phyloP scores from a whole-genome alignment of 2,113 vertebrate species.

The Eretmochelys imbricata region DNA sequence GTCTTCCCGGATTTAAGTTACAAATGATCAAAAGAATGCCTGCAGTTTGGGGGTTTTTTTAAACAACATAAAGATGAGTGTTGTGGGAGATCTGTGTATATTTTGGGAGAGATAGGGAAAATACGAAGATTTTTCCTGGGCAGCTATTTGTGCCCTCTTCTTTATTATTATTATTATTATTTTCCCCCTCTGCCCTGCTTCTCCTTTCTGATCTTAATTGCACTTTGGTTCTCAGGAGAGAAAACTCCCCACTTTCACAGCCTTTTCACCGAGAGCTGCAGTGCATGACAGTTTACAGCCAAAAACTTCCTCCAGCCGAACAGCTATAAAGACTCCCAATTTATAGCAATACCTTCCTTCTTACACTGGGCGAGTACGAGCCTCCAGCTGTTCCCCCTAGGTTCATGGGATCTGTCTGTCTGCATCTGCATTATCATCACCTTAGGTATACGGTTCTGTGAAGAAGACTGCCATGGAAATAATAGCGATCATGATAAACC shows the following conservation, averaged over 20 bases:
- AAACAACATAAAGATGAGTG: background rate
- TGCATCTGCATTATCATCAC: background rate
- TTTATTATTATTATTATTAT: background rate
- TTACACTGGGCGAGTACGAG: background rate
- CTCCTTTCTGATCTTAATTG: conserved; percentile 62
- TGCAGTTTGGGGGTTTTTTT: too few relatives aligned
- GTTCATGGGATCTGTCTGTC: background rate
- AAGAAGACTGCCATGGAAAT: background rate
- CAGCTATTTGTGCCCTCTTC: background rate
- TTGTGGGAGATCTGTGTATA: fast-evolving
- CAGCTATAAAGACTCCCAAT: conserved; percentile 62
- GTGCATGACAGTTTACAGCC: conserved; percentile 79
- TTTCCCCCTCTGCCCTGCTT: background rate
- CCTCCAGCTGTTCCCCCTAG: background rate
- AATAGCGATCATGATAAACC: background rate
- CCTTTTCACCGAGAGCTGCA: conserved; percentile 71
- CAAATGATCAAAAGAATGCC: background rate
- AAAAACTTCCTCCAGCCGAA: conserved; percentile 70
- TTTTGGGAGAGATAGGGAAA: background rate
- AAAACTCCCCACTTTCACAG: background rate
- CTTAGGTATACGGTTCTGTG: background rate
- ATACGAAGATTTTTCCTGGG: background rate
- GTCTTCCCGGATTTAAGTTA: fast-evolving
- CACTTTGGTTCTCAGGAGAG: conserved; percentile 46
- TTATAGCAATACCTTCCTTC: conserved; percentile 29